Conservation (phyloP, 2,888 invertebrate species). For the Yponomeuta cagnagella region DNA sequence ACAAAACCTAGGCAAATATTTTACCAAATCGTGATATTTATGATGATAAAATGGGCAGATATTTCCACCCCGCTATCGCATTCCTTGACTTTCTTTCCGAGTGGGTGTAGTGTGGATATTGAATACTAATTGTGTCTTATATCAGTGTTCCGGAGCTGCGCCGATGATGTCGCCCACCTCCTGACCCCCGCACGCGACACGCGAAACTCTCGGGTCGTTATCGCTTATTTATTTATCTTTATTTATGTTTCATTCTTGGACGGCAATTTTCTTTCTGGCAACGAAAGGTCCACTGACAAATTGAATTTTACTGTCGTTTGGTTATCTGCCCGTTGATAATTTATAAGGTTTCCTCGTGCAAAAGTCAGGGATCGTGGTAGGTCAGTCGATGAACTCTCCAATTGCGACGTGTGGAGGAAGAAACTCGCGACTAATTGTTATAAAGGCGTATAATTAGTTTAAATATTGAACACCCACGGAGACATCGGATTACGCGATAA, state of each 20-base stretch:
- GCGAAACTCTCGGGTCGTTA: conserved; percentile 8
- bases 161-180: conserved; percentile 10
- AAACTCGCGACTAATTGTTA: not conserved
- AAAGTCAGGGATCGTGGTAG: not conserved
- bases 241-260: not conserved
- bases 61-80: not conserved
- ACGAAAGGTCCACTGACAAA: not conserved
- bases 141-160: conserved; percentile 6
- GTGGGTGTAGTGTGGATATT: conserved; percentile 8
- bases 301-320: not conserved
- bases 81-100: conserved; percentile 5
- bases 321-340: not conserved
- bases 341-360: not conserved
- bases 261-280: not conserved
- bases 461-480: not conserved
- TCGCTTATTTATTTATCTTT: not conserved
- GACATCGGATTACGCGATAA: not conserved
- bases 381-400: not conserved
- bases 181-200: not conserved
- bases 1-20: not conserved
- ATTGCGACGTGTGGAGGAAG: not conserved
- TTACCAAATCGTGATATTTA: not conserved
- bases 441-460: not conserved
- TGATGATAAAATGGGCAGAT: not conserved
- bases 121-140: conserved; percentile 12